Evolutionary conservation across 2,113 vertebrate species (phyloP), one percentile per base, ranked within the genome.

Genomic region (Trematocara zebra): DNA sequence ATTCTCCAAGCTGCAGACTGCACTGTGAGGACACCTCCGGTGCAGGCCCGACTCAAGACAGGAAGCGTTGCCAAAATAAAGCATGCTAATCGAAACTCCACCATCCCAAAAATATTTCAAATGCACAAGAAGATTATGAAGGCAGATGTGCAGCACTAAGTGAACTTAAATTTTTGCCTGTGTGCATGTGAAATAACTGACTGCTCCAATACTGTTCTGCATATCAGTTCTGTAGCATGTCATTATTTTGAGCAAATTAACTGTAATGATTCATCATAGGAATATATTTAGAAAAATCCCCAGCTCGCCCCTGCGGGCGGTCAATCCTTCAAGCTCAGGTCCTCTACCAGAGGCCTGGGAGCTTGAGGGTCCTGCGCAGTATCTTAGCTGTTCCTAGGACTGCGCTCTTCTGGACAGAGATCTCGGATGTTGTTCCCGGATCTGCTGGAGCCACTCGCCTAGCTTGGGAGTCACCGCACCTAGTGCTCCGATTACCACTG

Each of bases 281-380:
- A 35, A 61, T 61, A 33, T 18, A 35, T 33, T 0, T 59, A 33
- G 15, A 59, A 59, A 59, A 59, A 33, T 59, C 28, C 56, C 1
- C 57, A 0, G 1, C 28, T 18, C 5, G 8, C 8, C 56, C 56
- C 56, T 59, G 56, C 56, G 2, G 15, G 28, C 0, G 1, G 56
- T 33, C 28, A 59, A 10, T 31, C 56, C 28, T 59, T 59, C 56
- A 59, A 59, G 56, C 56, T 59, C 0, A 0, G 0, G 56, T 59
- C 15, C 28, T 59, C 28, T 59, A 2, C 28, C 56, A 18, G 3
- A 10, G 5, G 8, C 56, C 56, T 59, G 56, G 26, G 56, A 59
- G 56, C 56, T 59, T 31, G 26, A 31, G 56, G 56, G 3, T 33
- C 1, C 15, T 59, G 56, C 0, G 2, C 56, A 10, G 28, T 10